These are phyloP conservation scores for Strigamia maritima DNA, from an alignment of 2,888 invertebrate genomes.

Conservation along the genomic window DNA sequence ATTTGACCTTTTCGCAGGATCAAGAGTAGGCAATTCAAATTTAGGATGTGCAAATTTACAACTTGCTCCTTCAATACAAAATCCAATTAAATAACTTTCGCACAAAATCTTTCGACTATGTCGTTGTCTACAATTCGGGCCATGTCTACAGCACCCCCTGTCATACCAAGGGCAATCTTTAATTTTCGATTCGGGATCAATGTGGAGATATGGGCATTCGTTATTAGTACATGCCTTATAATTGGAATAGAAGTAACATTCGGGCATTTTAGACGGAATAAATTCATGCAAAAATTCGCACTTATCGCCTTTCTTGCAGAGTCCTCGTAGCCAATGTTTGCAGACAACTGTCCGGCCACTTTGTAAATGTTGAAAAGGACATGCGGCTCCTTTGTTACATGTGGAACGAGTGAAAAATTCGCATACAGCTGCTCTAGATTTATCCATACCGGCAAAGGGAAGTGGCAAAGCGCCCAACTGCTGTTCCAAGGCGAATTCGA, in stretches of 20 bases:
- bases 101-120: constrained; percentile 94
- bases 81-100: constrained; percentile 89
- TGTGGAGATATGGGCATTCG: too few species aligned
- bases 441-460: constrained; percentile 89
- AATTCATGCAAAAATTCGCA: constrained; percentile 99
- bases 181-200: constrained; percentile 96
- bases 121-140: constrained; percentile 87
- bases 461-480: too few species aligned
- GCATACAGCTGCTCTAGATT: constrained; percentile 94
- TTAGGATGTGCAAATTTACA: constrained; percentile 98
- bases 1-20: constrained; percentile 69
- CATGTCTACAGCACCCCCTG: constrained; percentile 94
- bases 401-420: constrained; percentile 73
- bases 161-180: constrained; percentile 99
- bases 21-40: constrained; percentile 87
- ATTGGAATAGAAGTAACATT: too few species aligned
- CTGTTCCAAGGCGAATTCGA: constrained; percentile 92
- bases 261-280: constrained; percentile 99
- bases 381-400: constrained; percentile 83
- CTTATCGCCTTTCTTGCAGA: constrained; percentile 99
- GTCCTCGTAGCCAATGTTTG: constrained; percentile 96
- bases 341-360: constrained; percentile 98
- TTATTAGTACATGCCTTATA: constrained; percentile 97
- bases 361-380: constrained; percentile 94
- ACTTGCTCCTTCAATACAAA: constrained; percentile 85